A percentile compares a stretch with the other conserved stretches of the same genome.
phyloP scores from a whole-genome alignment of 2,888 invertebrate genomes.

The Philopedon plagiatum region DNA sequence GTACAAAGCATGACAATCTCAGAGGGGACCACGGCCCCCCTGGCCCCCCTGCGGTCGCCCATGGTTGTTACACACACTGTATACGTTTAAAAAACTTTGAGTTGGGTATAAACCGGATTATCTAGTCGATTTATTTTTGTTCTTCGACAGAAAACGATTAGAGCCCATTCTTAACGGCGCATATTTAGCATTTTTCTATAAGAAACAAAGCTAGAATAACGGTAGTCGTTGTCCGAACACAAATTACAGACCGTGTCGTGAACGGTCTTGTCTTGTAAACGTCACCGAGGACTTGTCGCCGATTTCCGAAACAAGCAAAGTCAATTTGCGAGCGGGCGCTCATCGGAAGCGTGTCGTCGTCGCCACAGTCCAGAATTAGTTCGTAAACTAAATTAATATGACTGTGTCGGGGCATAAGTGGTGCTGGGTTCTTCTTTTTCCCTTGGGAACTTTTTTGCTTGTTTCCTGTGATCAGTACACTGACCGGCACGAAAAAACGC shows the following conservation, averaged over 20 bases:
- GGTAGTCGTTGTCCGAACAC: slow-evolving; percentile 3
- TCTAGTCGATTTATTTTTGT: too few relatives aligned
- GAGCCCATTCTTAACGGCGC: too few relatives aligned
- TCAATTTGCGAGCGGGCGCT: slow-evolving; percentile 46
- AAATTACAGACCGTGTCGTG: slow-evolving; percentile 5
- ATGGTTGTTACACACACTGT: too few relatives aligned
- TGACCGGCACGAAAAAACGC: too few relatives aligned
- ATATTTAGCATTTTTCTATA: neutral
- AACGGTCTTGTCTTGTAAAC: slow-evolving; percentile 45
- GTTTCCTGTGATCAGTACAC: too few relatives aligned
- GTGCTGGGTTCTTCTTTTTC: neutral
- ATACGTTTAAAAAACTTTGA: too few relatives aligned
- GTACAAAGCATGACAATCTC: too few relatives aligned
- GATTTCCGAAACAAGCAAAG: slow-evolving; percentile 53
- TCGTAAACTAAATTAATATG: neutral
- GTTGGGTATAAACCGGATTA: too few relatives aligned
- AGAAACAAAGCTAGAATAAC: slow-evolving; percentile 7
- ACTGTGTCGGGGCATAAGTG: neutral
- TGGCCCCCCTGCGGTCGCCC: too few relatives aligned
- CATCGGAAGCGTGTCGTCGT: slow-evolving; percentile 2
- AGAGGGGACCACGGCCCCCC: too few relatives aligned
- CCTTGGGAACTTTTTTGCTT: neutral
- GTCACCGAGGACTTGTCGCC: slow-evolving; percentile 46
- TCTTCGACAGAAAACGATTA: too few relatives aligned
- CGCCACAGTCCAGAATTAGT: slow-evolving; percentile 2